Base-by-base conservation (phyloP, 2,888 invertebrate species). In the Platycheirus albimanus region DNA sequence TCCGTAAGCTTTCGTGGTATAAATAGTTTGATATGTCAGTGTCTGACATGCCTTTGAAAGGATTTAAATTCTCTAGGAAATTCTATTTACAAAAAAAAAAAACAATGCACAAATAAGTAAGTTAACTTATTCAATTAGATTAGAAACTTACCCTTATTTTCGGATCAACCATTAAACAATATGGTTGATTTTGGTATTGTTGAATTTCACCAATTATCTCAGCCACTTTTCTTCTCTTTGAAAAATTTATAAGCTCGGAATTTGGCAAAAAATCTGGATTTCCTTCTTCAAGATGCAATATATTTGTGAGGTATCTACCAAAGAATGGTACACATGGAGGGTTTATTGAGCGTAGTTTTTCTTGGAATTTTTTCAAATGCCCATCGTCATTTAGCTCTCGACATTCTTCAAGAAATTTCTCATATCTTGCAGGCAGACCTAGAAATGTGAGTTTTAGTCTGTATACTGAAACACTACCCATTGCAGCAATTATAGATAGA, bases 271-370 rank as follows among this genome's bases (percentile, higher is more conserved):
- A 96, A 89, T 99, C 98, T 81, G 96, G 94, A 92, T 99, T 99
- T 38, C 99, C 99, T 91, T 98, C 98, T 91, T 99, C 99, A 85
- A 98, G 96, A 91, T 97, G 97, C 88, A 99, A 93, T 89, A 99
- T 98, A 90, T 98, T 98, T 76, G 98, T 98, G 90, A 99, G 94
- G 93, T 99, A 99, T 94, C 98, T 97, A 78, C 98, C 99, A 89
- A 98, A 95, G 92, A 99, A 99, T 84, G 99, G 99, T 89, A 99
- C 98, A 92, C 99, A 99, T 2, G 99, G 99, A 85, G 99, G 99
- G 93, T 99, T 98, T 88, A 99, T 98, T 79, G 97, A 97, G 78
- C 98, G 94, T 87, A 99, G 92, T 85, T 97, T 95, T 90, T 99
- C 98, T 90, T 97, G 97, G 92, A 99, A 99, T 87, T 96, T 96